Percentiles rank a stretch among this genome's conserved stretches.
phyloP scores from a whole-genome alignment of 2,888 invertebrate genomes.

The Clusia tigrina region DNA sequence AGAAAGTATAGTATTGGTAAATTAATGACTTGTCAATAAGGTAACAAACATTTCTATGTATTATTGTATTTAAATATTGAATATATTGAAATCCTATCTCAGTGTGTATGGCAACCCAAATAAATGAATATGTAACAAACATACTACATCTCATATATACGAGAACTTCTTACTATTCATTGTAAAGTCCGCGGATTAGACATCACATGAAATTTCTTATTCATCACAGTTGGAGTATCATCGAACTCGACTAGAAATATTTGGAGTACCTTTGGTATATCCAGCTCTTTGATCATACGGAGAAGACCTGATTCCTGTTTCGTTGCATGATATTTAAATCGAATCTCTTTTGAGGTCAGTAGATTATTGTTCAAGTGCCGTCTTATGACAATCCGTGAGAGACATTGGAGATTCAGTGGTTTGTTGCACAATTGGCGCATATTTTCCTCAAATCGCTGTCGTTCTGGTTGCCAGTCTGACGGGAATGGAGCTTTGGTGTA shows the following conservation, averaged over 20 bases:
- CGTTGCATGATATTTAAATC: conserved; percentile 46
- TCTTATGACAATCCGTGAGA: conserved; percentile 56
- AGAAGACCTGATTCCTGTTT: conserved; percentile 52
- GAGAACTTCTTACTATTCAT: neutral
- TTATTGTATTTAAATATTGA: neutral
- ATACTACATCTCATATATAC: no score
- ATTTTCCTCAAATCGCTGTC: conserved; percentile 40
- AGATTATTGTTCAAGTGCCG: conserved; percentile 46
- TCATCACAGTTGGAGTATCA: conserved; percentile 51
- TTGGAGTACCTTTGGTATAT: conserved; percentile 53
- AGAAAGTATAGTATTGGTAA: no score
- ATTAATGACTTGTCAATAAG: no score
- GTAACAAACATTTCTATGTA: no score
- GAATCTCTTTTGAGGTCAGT: conserved; percentile 36
- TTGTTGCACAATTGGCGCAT: conserved; percentile 43
- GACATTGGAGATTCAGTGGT: conserved; percentile 54
- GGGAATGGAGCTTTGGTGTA: conserved; percentile 30
- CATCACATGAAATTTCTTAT: neutral
- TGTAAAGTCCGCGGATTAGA: neutral
- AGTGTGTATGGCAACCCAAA: conserved; percentile 1
- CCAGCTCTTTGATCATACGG: conserved; percentile 53
- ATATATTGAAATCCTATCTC: no score
- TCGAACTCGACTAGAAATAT: conserved; percentile 55
- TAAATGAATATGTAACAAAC: neutral
- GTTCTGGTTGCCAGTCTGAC: conserved; percentile 34